Conservation (phyloP, 2,113 vertebrate genomes). For the Bombycilla garrulus region DNA sequence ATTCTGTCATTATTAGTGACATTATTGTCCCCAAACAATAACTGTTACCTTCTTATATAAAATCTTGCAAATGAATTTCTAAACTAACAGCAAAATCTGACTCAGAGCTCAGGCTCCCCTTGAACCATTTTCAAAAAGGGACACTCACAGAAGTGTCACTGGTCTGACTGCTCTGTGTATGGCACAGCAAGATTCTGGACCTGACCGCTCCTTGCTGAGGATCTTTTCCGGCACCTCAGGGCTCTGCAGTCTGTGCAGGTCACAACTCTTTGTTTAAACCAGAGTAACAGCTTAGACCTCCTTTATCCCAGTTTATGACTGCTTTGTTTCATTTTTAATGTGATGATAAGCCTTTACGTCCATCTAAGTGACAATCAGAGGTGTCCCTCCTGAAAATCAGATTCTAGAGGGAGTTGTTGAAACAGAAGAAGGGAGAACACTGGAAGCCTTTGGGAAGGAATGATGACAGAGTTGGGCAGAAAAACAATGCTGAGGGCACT, state of each 20-base stretch:
- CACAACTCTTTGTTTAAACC: neutral
- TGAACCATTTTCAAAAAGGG: neutral
- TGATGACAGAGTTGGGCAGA: neutral
- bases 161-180: neutral
- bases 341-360: neutral
- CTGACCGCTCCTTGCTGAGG: neutral
- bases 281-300: neutral
- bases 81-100: neutral
- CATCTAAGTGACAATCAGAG: neutral
- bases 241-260: constrained; percentile 20
- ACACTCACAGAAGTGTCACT: neutral
- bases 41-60: neutral
- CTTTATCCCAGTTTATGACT: neutral
- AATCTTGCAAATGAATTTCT: neutral
- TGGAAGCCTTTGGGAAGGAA: neutral
- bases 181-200: neutral
- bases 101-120: neutral
- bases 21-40: neutral
- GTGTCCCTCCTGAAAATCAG: neutral
- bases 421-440: neutral
- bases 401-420: neutral
- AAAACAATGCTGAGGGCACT: neutral
- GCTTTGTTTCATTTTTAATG: neutral
- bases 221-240: neutral
- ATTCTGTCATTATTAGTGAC: neutral